A percentile compares a stretch with the other conserved stretches of the same genome.
Conservation (phyloP, 2,797 vertebrate genomes). For the Nothura maculosa region DNA sequence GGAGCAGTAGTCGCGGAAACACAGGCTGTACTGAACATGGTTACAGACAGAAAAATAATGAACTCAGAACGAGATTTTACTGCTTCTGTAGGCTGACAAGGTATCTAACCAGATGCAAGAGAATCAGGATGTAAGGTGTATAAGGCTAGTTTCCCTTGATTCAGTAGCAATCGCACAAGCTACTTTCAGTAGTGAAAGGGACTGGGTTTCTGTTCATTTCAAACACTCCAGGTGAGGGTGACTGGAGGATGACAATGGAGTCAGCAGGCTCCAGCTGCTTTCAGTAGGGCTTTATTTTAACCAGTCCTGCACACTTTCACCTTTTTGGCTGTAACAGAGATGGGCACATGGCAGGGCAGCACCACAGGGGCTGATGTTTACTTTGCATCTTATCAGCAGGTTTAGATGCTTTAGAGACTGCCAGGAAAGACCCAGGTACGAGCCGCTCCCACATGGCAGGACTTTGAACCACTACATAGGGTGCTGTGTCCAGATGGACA, state of each 20-base stretch:
- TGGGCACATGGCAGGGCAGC: not conserved
- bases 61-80: not conserved
- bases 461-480: slow-evolving; percentile 42
- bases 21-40: not conserved
- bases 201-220: not conserved
- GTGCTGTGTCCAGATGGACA: not conserved
- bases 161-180: not conserved
- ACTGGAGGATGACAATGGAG: not conserved
- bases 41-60: slow-evolving; percentile 3
- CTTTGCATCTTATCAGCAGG: slow-evolving; percentile 52
- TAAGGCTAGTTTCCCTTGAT: not conserved
- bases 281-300: not conserved
- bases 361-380: slow-evolving; percentile 2
- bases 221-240: not conserved
- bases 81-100: not conserved
- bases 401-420: slow-evolving; percentile 10
- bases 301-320: not conserved
- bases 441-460: slow-evolving; percentile 6
- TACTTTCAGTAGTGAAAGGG: not conserved
- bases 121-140: not conserved
- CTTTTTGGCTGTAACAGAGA: slow-evolving; percentile 2
- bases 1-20: slow-evolving; percentile 10
- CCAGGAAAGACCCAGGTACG: not conserved
- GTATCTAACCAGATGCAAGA: not conserved
- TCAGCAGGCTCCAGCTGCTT: not conserved